phyloP scores from a whole-genome alignment of 2,113 vertebrate genomes.

The Romanogobio albipinnatus region DNA sequence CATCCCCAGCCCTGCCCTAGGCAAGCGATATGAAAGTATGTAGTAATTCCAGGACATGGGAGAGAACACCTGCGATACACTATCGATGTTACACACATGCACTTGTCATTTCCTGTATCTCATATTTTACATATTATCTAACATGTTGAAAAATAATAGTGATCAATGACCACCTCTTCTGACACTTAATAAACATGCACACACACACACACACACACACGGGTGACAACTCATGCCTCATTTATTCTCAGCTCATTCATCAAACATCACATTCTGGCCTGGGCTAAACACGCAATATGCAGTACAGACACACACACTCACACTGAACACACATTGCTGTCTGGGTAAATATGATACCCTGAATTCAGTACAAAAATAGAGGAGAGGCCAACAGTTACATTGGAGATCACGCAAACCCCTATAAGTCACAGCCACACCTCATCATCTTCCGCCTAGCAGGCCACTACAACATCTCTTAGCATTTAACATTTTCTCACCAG shows the following conservation, averaged over 20 bases:
- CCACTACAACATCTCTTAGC: background rate
- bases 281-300: background rate
- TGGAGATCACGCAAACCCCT: background rate
- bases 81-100: conserved; percentile 16
- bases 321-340: conserved; percentile 24
- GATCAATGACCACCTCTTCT: background rate
- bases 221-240: background rate
- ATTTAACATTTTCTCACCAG: background rate
- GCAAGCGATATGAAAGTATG: conserved; percentile 54
- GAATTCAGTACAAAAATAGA: conserved; percentile 36
- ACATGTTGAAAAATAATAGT: background rate
- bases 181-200: background rate
- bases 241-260: conserved; percentile 25
- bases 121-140: background rate
- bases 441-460: background rate
- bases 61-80: conserved; percentile 22
- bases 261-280: conserved; percentile 22
- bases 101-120: background rate
- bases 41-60: conserved; percentile 59
- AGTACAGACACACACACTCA: conserved; percentile 11
- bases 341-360: conserved; percentile 45
- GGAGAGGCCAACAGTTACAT: background rate
- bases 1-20: conserved; percentile 46
- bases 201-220: conserved; percentile 15
- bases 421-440: conserved; percentile 12